These are phyloP conservation scores for Hyaena hyaena DNA, from an alignment of 2,113 vertebrate species.

Conservation along the genomic window DNA sequence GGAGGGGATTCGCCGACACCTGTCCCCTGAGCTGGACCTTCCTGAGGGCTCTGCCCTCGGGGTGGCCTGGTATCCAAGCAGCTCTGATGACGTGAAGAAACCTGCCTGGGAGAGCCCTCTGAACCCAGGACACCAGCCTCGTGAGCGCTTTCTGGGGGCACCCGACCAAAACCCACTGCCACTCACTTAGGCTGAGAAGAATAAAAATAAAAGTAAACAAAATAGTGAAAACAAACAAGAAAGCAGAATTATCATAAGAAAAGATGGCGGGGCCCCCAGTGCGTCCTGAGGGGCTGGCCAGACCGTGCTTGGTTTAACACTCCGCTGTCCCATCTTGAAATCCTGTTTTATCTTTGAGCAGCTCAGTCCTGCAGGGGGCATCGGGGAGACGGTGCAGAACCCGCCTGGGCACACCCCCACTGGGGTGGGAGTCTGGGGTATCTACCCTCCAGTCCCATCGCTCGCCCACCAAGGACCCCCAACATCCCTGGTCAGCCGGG, in stretches of 20 bases:
- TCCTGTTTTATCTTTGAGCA: not conserved
- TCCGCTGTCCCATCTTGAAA: not conserved
- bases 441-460: not conserved
- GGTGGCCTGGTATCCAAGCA: not conserved
- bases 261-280: not conserved
- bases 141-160: not conserved
- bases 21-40: not conserved
- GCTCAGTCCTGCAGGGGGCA: not conserved
- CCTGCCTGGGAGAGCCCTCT: not conserved
- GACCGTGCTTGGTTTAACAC: rapidly evolving
- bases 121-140: not conserved
- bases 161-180: not conserved
- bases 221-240: not conserved
- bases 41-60: not conserved
- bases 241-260: not conserved
- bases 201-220: not conserved
- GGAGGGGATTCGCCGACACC: rapidly evolving
- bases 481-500: not conserved
- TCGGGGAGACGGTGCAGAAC: rapidly evolving
- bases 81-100: not conserved
- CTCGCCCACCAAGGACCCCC: not conserved
- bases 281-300: rapidly evolving
- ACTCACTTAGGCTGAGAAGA: not conserved
- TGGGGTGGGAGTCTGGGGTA: not conserved
- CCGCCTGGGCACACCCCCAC: too few relatives aligned